phyloP scores from a whole-genome alignment of 2,888 invertebrate genomes.

The Podabrus alpinus region DNA sequence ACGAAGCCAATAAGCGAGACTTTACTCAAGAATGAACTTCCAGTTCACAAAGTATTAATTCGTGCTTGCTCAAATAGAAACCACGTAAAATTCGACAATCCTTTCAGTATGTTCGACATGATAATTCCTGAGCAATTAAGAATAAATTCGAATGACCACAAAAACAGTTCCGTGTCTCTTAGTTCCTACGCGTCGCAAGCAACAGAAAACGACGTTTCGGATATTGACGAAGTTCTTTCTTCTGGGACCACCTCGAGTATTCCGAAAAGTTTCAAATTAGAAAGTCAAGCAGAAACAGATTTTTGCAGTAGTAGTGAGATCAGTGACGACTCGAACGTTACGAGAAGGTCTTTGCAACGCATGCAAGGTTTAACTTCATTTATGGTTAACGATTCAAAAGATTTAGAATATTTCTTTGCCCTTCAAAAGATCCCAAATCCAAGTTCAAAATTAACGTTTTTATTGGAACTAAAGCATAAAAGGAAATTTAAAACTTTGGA shows the following conservation, averaged over 20 bases:
- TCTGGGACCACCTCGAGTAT: neutral
- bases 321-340: neutral
- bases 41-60: neutral
- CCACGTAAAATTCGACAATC: neutral
- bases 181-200: neutral
- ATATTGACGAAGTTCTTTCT: neutral
- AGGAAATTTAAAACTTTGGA: conserved; percentile 9
- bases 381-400: neutral
- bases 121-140: neutral
- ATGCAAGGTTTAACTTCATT: neutral
- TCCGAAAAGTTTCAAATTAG: neutral
- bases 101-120: neutral
- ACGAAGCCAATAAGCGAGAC: neutral
- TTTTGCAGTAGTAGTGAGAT: neutral
- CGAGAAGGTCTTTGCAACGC: neutral
- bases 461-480: neutral
- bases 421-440: neutral
- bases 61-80: neutral
- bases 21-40: neutral
- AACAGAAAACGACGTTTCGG: neutral
- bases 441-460: neutral
- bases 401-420: neutral
- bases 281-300: neutral
- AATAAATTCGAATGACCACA: neutral
- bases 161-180: neutral